Percentiles rank a stretch among this genome's conserved stretches.
Evolutionary conservation across 30 jellyfish, hydroid and myxozoan genomes (phyloP).

Genomic region (Turritopsis rubra): DNA sequence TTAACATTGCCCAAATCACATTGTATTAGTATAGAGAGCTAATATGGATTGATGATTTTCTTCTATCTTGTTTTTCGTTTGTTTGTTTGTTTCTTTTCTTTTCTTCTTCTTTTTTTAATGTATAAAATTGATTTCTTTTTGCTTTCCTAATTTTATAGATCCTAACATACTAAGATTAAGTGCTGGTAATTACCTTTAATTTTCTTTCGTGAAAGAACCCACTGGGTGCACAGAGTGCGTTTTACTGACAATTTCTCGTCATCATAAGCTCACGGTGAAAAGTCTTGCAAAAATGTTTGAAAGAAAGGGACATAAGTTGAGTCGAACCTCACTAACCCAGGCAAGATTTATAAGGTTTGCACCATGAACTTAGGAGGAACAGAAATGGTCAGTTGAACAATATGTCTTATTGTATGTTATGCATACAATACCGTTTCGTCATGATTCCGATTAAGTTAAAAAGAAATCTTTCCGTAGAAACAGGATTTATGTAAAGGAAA

Average conservation of each 20-base stretch:
- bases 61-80: too few species aligned
- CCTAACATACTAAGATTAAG: neutral
- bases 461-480: too few species aligned
- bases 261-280: neutral
- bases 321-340: neutral
- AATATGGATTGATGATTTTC: neutral
- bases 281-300: neutral
- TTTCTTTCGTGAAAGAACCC: too few species aligned
- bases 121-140: neutral
- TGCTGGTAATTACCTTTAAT: neutral
- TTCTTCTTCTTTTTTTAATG: neutral
- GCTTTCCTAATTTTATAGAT: neutral
- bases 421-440: too few species aligned
- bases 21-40: neutral
- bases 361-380: too few species aligned
- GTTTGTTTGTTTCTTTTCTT: neutral
- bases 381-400: too few species aligned
- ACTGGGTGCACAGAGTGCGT: too few species aligned
- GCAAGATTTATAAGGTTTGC: neutral
- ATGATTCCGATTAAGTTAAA: too few species aligned
- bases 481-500: too few species aligned
- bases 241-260: neutral
- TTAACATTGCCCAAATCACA: conserved; percentile 20
- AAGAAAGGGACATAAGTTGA: neutral
- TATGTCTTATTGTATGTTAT: too few species aligned